These are phyloP conservation scores for Ips nitidus DNA, from an alignment of 1,140 invertebrate genomes.

Conservation along the genomic window DNA sequence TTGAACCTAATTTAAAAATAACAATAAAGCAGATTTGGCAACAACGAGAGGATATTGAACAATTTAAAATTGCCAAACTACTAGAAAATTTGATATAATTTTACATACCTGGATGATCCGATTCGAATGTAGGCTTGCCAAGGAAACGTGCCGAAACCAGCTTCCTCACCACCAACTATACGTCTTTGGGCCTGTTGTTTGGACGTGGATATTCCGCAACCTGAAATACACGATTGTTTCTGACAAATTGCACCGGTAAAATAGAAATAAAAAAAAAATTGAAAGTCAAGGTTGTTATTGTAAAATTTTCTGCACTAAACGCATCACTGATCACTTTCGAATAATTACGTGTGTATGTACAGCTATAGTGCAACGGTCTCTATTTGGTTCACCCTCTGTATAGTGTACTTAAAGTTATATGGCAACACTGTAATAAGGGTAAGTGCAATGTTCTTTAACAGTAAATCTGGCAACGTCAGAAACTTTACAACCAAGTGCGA, in stretches of 20 bases:
- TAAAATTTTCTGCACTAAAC: slow-evolving; percentile 10
- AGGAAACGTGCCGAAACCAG: slow-evolving; percentile 91
- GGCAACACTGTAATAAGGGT: no score
- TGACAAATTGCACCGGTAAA: background rate
- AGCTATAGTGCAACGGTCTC: no score
- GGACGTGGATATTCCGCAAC: slow-evolving; percentile 81
- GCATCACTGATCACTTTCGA: slow-evolving; percentile 15
- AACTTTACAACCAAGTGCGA: no score
- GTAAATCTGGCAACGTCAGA: no score
- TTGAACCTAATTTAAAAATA: no score
- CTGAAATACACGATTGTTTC: slow-evolving; percentile 54
- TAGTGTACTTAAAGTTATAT: no score
- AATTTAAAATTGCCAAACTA: no score
- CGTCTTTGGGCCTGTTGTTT: slow-evolving; percentile 83
- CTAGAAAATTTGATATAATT: no score
- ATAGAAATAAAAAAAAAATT: slow-evolving; percentile 21
- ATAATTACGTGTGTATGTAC: background rate
- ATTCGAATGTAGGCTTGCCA: slow-evolving; percentile 96
- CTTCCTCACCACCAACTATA: slow-evolving; percentile 91
- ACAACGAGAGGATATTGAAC: no score
- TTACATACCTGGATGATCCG: slow-evolving; percentile 67
- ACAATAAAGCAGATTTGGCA: no score
- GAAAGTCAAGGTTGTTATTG: slow-evolving; percentile 31
- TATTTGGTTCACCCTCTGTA: no score
- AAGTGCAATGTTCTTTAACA: no score